Conservation (phyloP, 2,888 invertebrate species). For the Desoria tigrina region DNA sequence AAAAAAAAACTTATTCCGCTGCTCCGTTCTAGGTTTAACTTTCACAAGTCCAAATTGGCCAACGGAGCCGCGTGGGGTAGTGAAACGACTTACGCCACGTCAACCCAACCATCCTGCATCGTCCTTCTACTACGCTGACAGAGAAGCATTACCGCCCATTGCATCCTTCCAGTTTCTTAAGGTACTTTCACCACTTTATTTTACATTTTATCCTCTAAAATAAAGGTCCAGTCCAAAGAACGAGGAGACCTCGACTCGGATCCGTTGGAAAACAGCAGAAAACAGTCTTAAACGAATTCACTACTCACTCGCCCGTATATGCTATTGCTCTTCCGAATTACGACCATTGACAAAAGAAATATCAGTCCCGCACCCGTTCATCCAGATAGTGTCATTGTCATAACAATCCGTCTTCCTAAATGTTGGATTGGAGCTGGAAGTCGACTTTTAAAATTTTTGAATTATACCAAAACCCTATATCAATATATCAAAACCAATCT, state of each 20-base stretch:
- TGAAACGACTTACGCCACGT: conserved; percentile 83
- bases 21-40: conserved; percentile 69
- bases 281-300: not conserved
- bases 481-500: too few species aligned
- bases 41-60: conserved; percentile 82
- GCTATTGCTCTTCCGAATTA: not conserved
- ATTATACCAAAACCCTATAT: too few species aligned
- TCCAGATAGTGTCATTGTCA: too few species aligned
- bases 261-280: too few species aligned
- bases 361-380: too few species aligned
- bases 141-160: conserved; percentile 81
- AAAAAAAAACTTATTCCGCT: too few species aligned
- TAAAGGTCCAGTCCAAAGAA: conserved; percentile 36
- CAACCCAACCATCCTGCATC: conserved; percentile 90
- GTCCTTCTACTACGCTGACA: conserved; percentile 89
- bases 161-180: conserved; percentile 89
- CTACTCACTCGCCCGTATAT: not conserved
- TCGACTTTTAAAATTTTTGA: too few species aligned
- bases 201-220: too few species aligned
- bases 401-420: too few species aligned
- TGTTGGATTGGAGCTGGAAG: too few species aligned
- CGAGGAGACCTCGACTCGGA: conserved; percentile 40
- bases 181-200: conserved; percentile 64
- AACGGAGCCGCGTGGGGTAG: conserved; percentile 82
- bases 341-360: too few species aligned